Conservation (phyloP, 2,797 vertebrate species). For the Strix occidentalis region DNA sequence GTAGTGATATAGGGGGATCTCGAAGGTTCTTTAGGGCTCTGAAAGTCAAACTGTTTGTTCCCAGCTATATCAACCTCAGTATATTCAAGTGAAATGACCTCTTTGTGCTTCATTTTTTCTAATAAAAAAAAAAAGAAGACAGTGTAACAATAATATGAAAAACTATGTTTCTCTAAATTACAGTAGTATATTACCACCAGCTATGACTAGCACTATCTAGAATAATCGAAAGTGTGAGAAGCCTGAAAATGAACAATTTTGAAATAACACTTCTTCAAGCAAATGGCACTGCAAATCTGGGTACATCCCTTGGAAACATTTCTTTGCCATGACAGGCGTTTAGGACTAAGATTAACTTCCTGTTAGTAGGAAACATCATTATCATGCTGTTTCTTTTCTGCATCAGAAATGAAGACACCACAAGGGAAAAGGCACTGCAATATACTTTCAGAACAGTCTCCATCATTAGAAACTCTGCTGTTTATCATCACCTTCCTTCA, state of each 20-base stretch:
- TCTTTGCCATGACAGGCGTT: not conserved
- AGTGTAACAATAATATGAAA: not conserved
- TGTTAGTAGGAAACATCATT: not conserved
- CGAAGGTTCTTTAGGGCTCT: not conserved
- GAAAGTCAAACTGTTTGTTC: not conserved
- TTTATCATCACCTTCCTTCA: slow-evolving; percentile 10
- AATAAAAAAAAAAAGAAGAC: not conserved
- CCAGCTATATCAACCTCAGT: not conserved
- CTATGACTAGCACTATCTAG: not conserved
- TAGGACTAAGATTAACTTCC: slow-evolving; percentile 46
- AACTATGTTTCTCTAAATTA: not conserved
- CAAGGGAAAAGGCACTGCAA: not conserved
- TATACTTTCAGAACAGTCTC: not conserved
- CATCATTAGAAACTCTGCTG: not conserved
- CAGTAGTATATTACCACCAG: not conserved
- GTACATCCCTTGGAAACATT: not conserved
- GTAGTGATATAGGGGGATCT: not conserved
- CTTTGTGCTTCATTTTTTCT: not conserved
- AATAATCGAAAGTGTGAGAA: not conserved
- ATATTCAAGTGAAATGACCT: not conserved
- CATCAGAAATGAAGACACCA: not conserved
- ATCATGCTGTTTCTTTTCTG: not conserved
- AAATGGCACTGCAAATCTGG: slow-evolving; percentile 1
- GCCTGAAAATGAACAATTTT: not conserved
- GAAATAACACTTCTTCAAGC: not conserved